Conservation (phyloP, 2,888 invertebrate genomes). For the Hedychridium roseum region DNA sequence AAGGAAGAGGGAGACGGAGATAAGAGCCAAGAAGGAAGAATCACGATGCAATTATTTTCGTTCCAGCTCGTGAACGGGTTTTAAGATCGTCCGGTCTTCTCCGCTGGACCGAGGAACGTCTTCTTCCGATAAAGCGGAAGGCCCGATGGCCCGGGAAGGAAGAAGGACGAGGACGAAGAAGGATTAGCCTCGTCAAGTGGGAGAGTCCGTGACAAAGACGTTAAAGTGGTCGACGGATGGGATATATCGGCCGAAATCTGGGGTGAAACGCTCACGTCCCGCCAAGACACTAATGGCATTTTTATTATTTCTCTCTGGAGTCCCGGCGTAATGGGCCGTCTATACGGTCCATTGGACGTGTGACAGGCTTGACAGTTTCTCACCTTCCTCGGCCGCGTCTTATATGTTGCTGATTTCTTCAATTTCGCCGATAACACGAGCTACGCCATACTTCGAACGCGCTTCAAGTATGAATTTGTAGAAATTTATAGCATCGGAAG, state of each 20-base stretch:
- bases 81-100: conserved; percentile 5
- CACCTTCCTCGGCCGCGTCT: conserved; percentile 32
- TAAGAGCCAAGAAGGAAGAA: conserved; percentile 38
- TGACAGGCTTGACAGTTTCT: conserved; percentile 57
- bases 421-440: too few relatives aligned
- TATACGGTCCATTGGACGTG: conserved; percentile 58
- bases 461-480: too few relatives aligned
- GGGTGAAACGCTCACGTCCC: conserved; percentile 42
- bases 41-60: conserved; percentile 58
- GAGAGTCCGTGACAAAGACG: conserved; percentile 47
- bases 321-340: conserved; percentile 45
- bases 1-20: conserved; percentile 15
- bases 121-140: conserved; percentile 11
- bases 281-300: conserved; percentile 60
- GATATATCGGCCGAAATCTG: conserved; percentile 50
- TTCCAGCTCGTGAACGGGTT: conserved; percentile 50
- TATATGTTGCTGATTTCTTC: too few relatives aligned
- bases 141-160: conserved; percentile 7
- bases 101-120: not conserved
- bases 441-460: too few relatives aligned
- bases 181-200: conserved; percentile 57
- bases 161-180: conserved; percentile 28
- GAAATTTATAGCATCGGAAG: too few relatives aligned
- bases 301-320: conserved; percentile 59
- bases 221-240: conserved; percentile 43